These are phyloP conservation scores for Stratiomys singularior DNA, from an alignment of 2,888 invertebrate genomes.

Conservation along the genomic window DNA sequence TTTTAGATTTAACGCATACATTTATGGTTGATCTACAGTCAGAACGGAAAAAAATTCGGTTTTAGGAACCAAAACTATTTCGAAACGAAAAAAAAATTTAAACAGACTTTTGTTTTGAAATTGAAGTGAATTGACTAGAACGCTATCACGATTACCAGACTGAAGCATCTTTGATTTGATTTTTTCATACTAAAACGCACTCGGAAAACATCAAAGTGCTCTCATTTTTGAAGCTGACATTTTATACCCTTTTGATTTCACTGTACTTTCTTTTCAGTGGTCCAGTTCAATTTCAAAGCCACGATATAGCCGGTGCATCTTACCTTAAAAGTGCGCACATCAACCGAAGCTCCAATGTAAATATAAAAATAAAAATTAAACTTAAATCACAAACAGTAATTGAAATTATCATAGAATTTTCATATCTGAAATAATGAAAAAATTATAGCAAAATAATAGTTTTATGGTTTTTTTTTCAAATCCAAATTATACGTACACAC, in stretches of 20 bases:
- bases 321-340: slow-evolving; percentile 54
- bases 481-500: neutral
- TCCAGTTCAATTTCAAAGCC: slow-evolving; percentile 44
- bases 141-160: neutral
- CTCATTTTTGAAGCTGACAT: neutral
- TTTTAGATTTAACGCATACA: too few species aligned
- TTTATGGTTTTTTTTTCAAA: slow-evolving; percentile 1
- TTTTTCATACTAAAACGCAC: too few species aligned
- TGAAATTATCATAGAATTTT: slow-evolving; percentile 12
- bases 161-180: slow-evolving; percentile 31
- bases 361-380: slow-evolving; percentile 42
- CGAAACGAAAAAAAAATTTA: slow-evolving; percentile 4
- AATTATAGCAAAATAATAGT: slow-evolving; percentile 45
- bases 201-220: too few species aligned
- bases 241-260: too few species aligned
- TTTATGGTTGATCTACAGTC: too few species aligned
- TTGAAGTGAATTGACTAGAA: slow-evolving; percentile 19
- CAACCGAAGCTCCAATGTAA: slow-evolving; percentile 54
- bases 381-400: slow-evolving; percentile 30
- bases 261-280: neutral
- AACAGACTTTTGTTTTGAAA: slow-evolving; percentile 27
- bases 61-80: neutral
- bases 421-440: slow-evolving; percentile 44
- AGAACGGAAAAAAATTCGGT: neutral
- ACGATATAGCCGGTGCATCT: slow-evolving; percentile 53